Conservation (phyloP, 2,797 vertebrate species). For the Iguana delicatissima region DNA sequence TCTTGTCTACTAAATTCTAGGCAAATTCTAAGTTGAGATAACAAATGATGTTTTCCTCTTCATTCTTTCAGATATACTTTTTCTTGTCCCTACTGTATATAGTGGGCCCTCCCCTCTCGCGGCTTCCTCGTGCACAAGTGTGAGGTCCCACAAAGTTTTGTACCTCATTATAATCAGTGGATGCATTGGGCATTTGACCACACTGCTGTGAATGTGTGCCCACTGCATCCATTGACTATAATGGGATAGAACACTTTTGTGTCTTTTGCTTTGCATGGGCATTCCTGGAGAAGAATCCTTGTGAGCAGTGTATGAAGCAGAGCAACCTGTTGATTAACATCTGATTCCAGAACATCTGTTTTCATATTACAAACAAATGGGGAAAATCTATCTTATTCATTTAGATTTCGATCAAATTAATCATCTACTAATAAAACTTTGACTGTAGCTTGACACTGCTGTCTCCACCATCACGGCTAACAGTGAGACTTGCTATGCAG, state of each 20-base stretch:
- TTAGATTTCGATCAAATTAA: background rate
- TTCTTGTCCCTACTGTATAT: slow-evolving; percentile 11
- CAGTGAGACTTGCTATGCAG: background rate
- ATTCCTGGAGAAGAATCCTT: too few relatives aligned
- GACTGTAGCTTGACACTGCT: background rate
- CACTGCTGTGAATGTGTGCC: too few relatives aligned
- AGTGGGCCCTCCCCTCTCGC: background rate
- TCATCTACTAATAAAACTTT: slow-evolving; percentile 3
- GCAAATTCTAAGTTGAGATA: slow-evolving; percentile 48
- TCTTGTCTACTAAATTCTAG: slow-evolving; percentile 37
- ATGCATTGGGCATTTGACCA: too few relatives aligned
- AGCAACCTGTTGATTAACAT: slow-evolving; percentile 20
- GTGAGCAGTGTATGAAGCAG: background rate
- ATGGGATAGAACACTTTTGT: too few relatives aligned
- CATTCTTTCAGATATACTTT: slow-evolving; percentile 49
- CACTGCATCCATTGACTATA: too few relatives aligned
- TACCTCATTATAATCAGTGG: too few relatives aligned
- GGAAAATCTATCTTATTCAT: background rate
- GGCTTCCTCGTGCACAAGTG: too few relatives aligned
- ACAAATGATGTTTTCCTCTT: slow-evolving; percentile 30
- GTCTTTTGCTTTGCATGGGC: too few relatives aligned
- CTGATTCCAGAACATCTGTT: slow-evolving; percentile 35
- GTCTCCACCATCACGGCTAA: background rate
- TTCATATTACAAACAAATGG: slow-evolving; percentile 13
- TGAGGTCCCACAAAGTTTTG: too few relatives aligned